These are phyloP conservation scores for Triplophysa tibetana DNA, from an alignment of 2,113 vertebrate species.

Conservation along the genomic window DNA sequence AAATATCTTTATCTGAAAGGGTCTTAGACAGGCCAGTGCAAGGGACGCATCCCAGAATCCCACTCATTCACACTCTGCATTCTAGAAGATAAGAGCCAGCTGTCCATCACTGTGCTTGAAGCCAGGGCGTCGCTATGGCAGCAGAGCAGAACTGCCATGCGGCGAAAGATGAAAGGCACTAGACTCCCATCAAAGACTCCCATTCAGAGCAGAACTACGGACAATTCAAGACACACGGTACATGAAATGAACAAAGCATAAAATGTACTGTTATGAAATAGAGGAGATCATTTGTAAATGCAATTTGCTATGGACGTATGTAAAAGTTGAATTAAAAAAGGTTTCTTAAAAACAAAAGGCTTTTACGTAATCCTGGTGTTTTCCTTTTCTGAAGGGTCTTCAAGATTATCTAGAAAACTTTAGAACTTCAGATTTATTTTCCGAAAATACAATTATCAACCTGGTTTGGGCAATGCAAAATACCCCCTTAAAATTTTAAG, in stretches of 20 bases:
- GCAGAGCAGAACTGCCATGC: constrained; percentile 39
- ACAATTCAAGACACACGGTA: not conserved
- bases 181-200: not conserved
- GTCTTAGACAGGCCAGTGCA: constrained; percentile 18
- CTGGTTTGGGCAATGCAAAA: constrained; percentile 2
- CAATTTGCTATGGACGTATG: not conserved
- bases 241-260: not conserved
- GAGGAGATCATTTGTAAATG: not conserved
- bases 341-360: no score
- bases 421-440: no score
- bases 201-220: not conserved
- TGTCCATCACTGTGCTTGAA: constrained; percentile 23
- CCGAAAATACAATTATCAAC: not conserved
- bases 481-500: not conserved
- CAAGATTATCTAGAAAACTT: no score
- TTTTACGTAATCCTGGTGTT: not conserved
- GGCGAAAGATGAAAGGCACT: constrained; percentile 24
- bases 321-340: not conserved
- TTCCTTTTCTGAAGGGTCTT: not conserved
- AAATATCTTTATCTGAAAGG: constrained; percentile 14
- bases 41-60: constrained; percentile 28
- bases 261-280: not conserved
- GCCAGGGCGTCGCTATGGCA: constrained; percentile 48
- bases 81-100: constrained; percentile 48
- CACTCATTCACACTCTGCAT: constrained; percentile 38